Percentiles rank a stretch among this genome's conserved stretches.
These are phyloP conservation scores for Lydus trimaculatus DNA, from an alignment of 2,888 invertebrate genomes.

Conservation along the genomic window DNA sequence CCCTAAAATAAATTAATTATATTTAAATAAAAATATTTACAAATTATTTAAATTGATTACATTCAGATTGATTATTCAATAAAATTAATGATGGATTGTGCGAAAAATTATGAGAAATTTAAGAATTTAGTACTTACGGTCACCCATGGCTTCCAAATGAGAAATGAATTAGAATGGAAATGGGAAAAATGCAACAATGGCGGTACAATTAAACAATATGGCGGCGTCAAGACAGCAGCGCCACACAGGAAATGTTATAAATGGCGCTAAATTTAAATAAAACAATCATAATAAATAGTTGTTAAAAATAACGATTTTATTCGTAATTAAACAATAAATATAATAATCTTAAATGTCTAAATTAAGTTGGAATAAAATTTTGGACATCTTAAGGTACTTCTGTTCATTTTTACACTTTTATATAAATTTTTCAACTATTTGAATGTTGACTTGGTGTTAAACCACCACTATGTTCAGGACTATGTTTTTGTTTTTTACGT, in stretches of 20 bases:
- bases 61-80: not conserved
- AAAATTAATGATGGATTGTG: not conserved
- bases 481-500: slow-evolving; percentile 92
- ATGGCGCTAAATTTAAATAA: not conserved
- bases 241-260: not conserved
- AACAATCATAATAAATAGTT: not conserved
- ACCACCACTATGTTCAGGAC: slow-evolving; percentile 82
- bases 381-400: slow-evolving; percentile 31
- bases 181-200: not conserved
- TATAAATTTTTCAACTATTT: slow-evolving; percentile 38
- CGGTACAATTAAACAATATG: not conserved
- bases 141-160: slow-evolving; percentile 22
- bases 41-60: not conserved
- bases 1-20: slow-evolving; percentile 27
- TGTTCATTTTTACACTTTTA: slow-evolving; percentile 6
- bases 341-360: slow-evolving; percentile 22
- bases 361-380: slow-evolving; percentile 24
- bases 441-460: slow-evolving; percentile 69
- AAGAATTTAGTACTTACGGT: slow-evolving; percentile 27
- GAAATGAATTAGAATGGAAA: not conserved
- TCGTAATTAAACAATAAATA: slow-evolving; percentile 28
- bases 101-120: not conserved
- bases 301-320: slow-evolving; percentile 31
- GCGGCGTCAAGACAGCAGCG: not conserved
- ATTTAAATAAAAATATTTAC: not conserved